phyloP scores from a whole-genome alignment of 2,797 vertebrate species.

The Tokudaia muenninki region DNA sequence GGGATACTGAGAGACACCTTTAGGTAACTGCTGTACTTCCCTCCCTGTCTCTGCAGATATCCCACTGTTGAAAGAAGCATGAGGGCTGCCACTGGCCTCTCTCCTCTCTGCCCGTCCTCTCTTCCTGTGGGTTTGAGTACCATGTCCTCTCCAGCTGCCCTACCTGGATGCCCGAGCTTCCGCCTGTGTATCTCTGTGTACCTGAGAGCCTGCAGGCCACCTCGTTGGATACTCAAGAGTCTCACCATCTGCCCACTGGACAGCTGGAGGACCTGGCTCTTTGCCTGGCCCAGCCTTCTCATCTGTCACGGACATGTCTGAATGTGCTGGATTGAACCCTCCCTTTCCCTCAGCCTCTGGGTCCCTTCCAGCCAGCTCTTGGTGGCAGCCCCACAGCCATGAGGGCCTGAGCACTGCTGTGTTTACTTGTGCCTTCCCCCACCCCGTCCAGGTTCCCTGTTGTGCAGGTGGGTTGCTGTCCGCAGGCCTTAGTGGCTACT shows the following conservation, averaged over 20 bases:
- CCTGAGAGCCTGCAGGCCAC: slow-evolving; percentile 83
- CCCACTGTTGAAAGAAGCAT: slow-evolving; percentile 97
- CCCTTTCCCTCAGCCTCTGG: slow-evolving; percentile 51
- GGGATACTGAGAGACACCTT: neutral
- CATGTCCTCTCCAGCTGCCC: slow-evolving; percentile 83
- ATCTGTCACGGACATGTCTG: slow-evolving; percentile 82
- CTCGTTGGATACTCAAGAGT: slow-evolving; percentile 87
- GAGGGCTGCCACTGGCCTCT: slow-evolving; percentile 86
- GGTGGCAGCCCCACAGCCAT: slow-evolving; percentile 77
- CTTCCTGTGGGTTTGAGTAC: slow-evolving; percentile 83
- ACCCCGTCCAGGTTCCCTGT: slow-evolving; percentile 81
- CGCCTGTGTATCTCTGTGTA: slow-evolving; percentile 72
- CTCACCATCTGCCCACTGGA: slow-evolving; percentile 84
- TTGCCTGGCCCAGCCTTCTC: slow-evolving; percentile 82
- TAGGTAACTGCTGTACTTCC: slow-evolving; percentile 11
- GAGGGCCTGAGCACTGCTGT: slow-evolving; percentile 81
- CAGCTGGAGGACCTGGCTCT: slow-evolving; percentile 82
- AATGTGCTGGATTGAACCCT: slow-evolving; percentile 83
- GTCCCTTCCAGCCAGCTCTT: slow-evolving; percentile 80
- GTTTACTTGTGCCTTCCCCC: slow-evolving; percentile 89
- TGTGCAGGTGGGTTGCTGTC: slow-evolving; percentile 83
- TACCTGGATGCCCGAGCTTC: slow-evolving; percentile 74
- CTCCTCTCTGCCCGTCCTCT: slow-evolving; percentile 76
- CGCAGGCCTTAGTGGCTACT: slow-evolving; percentile 79
- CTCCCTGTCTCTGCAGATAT: slow-evolving; percentile 90